Base-by-base conservation (phyloP, 1,140 invertebrate species). In the Drosophila leontia region DNA sequence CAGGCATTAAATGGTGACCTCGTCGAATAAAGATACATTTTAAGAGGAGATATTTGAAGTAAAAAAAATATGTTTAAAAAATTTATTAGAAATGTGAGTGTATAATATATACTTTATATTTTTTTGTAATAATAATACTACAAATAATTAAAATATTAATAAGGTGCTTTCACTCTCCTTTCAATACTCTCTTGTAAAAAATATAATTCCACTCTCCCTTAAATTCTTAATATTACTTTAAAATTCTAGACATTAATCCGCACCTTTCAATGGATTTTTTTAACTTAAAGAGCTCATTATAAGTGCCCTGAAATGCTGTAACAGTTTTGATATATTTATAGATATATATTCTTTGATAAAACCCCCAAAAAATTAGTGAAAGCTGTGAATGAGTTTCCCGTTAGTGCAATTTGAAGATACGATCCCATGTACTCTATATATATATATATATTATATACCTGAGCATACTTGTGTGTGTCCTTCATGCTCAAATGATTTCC, bases 401-500 rank as follows among this genome's bases (percentile, higher is more conserved):
- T n/a, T 32, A 59, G 35, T 32, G 15, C 68, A 60, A 72, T 72
- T 72, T 60, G 56, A 60, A 74, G 69, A 74, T 74, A 72, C 56
- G 55, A 72, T 72, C 44, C 51, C 17, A 29, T 26, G 7, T 29
- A 47, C 45, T 26, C 7, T 47, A 44, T 17, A 19, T 19, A 50
- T 19, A n/a, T 9, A 39, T 23, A 37, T 17, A 42, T 35, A 35
- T 23, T 35, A 19, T 47, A 48, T 19, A 72, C 51, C 53, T 39
- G 53, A 71, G 53, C 35, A 59, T 29, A 29, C 26, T 5, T 29
- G 44, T 58, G 65, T 71, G 67, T 42, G 70, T 74, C 70, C 70
- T 74, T 74, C 70, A 74, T 60, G 70, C 70, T 60, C 70, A 74
- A 74, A 74, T 74, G 70, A 74, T 72, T 74, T 74, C 70, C 68